phyloP scores from a whole-genome alignment of 2,113 vertebrate genomes.

The Notechis scutatus region DNA sequence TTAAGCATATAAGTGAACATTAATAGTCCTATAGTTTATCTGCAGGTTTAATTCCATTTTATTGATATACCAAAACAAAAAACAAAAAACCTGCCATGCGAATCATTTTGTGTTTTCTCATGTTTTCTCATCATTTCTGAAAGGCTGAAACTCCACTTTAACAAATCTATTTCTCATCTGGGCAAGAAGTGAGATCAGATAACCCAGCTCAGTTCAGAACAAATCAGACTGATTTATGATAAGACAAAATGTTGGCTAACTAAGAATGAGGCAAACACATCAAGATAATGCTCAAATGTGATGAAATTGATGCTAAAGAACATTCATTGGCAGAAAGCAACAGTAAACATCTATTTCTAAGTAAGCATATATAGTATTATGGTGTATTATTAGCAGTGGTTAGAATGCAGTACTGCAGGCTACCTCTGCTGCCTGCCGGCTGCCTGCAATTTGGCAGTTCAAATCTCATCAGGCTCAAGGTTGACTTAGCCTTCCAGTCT shows the following conservation, averaged over 20 bases:
- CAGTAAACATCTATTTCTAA: neutral
- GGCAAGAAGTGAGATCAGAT: neutral
- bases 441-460: no score
- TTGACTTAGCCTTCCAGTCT: no score
- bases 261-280: neutral
- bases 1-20: neutral
- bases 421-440: no score
- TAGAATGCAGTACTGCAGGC: no score
- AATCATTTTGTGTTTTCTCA: neutral
- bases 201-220: neutral
- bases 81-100: neutral
- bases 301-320: neutral
- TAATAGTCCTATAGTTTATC: neutral
- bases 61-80: neutral
- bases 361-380: neutral
- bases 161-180: neutral
- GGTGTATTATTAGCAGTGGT: neutral
- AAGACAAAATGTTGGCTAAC: neutral
- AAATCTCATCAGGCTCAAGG: no score
- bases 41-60: neutral
- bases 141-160: neutral
- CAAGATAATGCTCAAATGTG: neutral
- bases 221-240: neutral
- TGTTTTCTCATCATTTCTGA: neutral
- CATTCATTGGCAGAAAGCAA: neutral